Base-by-base conservation (phyloP, 2,113 vertebrate species). In the Notechis scutatus region DNA sequence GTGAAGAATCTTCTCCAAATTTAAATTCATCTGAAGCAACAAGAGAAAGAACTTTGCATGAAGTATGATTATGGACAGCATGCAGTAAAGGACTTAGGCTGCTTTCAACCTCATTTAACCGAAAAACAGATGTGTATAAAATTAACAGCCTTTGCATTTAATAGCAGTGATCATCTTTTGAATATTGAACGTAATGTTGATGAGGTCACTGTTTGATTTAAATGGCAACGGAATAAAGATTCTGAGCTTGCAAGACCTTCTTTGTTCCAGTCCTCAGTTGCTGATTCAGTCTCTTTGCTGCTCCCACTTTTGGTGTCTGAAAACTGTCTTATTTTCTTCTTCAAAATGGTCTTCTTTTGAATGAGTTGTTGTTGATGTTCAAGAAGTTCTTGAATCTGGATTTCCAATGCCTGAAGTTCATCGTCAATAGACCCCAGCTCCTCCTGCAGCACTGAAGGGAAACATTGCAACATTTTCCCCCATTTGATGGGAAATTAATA, bases 351-450 rank as follows among this genome's bases (percentile, higher is more conserved):
- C 96, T 98, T 99, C 89, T 97, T 98, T 47, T 98, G 92, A 14
- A 97, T 96, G 39, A 99, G 98, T 3, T 98, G 97, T 0, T 98
- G 93, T 93, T 99, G 98, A 64, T 98, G 98, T 96, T 99, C 97
- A 93, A 98, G 96, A 21, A 99, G 98, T 92, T 99, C 98, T 39
- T 98, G 95, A 29, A 99, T 98, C 97, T 99, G 98, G 91, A 98
- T 94, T 94, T 99, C 98, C 93, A 99, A 96, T 3, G 97, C 95
- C 90, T 99, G 98, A 20, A 99, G 96, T 95, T 99, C 99, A 8
- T 94, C 96, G 92, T 98, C 98, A 94, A 99, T 94, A 0, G 97
- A 98, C 52, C 98, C 98, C 96, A 99, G 94, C 92, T 99, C 98
- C 0, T 96, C 98, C 85, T 98, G 98, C 9, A 98, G 96, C 87